Evolutionary conservation across 2,113 vertebrate genomes (phyloP), one percentile per base, ranked within the genome.

Genomic region (Bolborhynchus lineola): DNA sequence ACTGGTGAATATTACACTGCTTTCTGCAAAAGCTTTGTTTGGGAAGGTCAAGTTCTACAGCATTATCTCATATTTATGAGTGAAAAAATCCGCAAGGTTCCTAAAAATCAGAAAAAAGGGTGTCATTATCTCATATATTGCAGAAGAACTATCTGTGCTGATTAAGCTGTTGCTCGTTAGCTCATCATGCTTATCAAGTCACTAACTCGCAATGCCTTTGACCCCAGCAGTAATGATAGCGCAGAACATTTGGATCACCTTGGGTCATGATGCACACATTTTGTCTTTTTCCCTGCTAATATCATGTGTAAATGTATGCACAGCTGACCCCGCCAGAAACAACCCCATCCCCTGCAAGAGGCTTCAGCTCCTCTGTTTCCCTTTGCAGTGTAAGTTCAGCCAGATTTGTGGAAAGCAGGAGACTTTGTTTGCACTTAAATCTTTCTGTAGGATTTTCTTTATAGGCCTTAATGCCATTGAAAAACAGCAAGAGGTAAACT

Each of bases 371-470:
- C 86, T 82, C 62, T 0, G 10, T 50, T 84, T 70, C 80, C 83
- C 39, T 92, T 86, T 5, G 5, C 88, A 42, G 69, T 2, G 37
- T 46, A 79, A 86, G 88, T 97, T 91, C 69, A 75, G 75, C 64
- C 68, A 94, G 96, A 95, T 76, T 87, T 94, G 84, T 71, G 75
- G 79, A 69, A 86, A 95, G 89, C 57, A 2, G 29, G 76, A 96
- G 82, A 88, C 94, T 94, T 85, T 87, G 84, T 82, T 96, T 75
- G 90, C 11, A 4, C 93, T 84, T 39, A 84, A 93, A 94, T 92
- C 95, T 94, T 97, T 88, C 92, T 82, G 96, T 93, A 26, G 94
- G 95, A 96, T 92, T 97, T 97, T 96, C 83, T 91, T 95, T 90
- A 31, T 75, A 90, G 93, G 97, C 95, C 82, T 95, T 97, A 97